These are phyloP conservation scores for Microchirus variegatus DNA, from an alignment of 2,797 vertebrate species.

Conservation along the genomic window DNA sequence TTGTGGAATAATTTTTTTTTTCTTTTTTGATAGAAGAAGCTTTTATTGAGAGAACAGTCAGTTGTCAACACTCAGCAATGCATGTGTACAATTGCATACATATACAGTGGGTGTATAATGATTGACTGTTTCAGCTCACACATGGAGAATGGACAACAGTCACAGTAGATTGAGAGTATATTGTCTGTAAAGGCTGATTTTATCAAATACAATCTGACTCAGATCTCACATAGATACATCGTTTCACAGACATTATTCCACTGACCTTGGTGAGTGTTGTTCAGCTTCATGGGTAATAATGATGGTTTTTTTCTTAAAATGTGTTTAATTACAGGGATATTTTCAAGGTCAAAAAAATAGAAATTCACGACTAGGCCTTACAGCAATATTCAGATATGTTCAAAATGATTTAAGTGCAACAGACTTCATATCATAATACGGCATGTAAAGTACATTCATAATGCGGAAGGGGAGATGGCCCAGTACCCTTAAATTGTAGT, in stretches of 20 bases:
- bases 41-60: constrained; percentile 62
- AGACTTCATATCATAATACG: constrained; percentile 54
- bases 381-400: constrained; percentile 57
- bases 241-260: no score
- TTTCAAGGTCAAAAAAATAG: constrained; percentile 50
- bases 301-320: background rate
- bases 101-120: constrained; percentile 23
- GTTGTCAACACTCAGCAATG: constrained; percentile 27
- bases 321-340: constrained; percentile 18
- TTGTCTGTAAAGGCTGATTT: constrained; percentile 43
- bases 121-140: constrained; percentile 28
- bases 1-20: constrained; percentile 1
- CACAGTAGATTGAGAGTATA: constrained; percentile 32
- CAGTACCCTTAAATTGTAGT: constrained; percentile 21
- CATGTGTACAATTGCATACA: no score
- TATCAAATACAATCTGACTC: constrained; percentile 28
- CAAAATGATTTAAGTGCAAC: constrained; percentile 68
- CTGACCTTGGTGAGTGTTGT: no score
- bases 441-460: constrained; percentile 71
- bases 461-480: constrained; percentile 31
- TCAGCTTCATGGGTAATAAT: no score
- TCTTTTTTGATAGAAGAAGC: constrained; percentile 7
- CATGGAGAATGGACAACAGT: constrained; percentile 27
- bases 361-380: constrained; percentile 46
- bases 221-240: no score